A percentile compares a stretch with the other conserved stretches of the same genome.
phyloP scores from a whole-genome alignment of 1,140 invertebrate species.

The Sitodiplosis mosellana region DNA sequence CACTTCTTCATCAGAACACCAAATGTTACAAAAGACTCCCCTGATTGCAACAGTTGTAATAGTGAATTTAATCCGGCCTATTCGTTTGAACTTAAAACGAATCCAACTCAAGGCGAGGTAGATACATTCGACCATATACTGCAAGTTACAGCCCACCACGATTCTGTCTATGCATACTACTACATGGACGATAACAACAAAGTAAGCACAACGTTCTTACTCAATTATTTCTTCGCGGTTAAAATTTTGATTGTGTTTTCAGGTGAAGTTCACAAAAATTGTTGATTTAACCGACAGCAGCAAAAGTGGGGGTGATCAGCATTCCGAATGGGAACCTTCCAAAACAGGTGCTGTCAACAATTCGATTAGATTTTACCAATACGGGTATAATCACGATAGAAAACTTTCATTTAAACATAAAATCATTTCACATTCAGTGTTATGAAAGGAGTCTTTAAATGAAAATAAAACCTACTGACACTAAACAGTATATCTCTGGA shows the following conservation, averaged over 20 bases:
- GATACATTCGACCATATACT: conserved; percentile 78
- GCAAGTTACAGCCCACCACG: conserved; percentile 63
- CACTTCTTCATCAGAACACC: not conserved
- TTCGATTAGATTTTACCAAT: too few species aligned
- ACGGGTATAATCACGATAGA: too few species aligned
- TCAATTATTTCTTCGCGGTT: not conserved
- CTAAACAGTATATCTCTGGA: too few species aligned
- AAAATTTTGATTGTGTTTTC: conserved; percentile 4
- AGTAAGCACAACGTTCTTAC: conserved; percentile 20
- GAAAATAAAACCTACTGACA: too few species aligned
- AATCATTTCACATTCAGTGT: too few species aligned
- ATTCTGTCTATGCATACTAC: conserved; percentile 76
- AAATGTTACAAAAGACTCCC: not conserved
- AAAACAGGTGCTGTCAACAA: too few species aligned
- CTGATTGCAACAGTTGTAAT: not conserved
- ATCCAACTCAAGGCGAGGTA: conserved; percentile 24
- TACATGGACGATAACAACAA: conserved; percentile 74
- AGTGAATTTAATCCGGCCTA: not conserved
- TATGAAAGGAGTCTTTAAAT: too few species aligned
- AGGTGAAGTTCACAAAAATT: conserved; percentile 71
- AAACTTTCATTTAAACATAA: too few species aligned
- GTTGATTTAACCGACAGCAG: conserved; percentile 56
- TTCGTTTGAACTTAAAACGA: not conserved
- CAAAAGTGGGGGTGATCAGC: not conserved
- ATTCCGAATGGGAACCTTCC: too few species aligned